Percentiles rank a stretch among this genome's conserved stretches.
These are phyloP conservation scores for Pithys albifrons DNA, from an alignment of 2,113 vertebrate genomes.

Conservation along the genomic window DNA sequence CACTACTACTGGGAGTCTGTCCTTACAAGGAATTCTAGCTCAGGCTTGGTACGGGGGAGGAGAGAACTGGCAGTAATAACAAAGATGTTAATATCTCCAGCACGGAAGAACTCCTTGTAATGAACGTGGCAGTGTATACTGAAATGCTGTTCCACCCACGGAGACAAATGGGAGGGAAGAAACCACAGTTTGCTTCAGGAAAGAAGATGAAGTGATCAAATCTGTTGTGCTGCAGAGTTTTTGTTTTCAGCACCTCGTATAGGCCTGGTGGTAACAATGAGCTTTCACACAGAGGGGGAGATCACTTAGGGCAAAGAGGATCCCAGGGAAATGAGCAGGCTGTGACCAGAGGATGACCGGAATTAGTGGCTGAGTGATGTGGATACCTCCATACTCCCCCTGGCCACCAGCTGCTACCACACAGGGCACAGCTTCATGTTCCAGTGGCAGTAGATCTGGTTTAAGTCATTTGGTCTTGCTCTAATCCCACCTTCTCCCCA, in stretches of 20 bases:
- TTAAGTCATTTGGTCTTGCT: not conserved
- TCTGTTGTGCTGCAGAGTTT: not conserved
- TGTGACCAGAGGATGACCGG: not conserved
- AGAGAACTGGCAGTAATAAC: constrained; percentile 61
- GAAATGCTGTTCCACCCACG: constrained; percentile 35
- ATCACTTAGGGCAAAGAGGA: not conserved
- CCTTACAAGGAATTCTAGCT: constrained; percentile 21
- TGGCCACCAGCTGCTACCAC: not conserved
- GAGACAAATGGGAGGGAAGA: not conserved
- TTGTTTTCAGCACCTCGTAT: not conserved
- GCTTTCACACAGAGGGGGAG: not conserved
- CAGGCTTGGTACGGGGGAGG: constrained; percentile 40
- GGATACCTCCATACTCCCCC: not conserved
- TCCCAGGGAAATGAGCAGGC: not conserved
- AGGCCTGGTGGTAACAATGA: not conserved
- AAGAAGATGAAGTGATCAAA: not conserved
- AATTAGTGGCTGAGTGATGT: not conserved
- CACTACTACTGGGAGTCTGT: constrained; percentile 21
- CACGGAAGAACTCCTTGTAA: constrained; percentile 27
- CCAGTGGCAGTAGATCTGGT: not conserved
- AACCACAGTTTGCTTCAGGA: constrained; percentile 31
- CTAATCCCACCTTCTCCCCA: not conserved
- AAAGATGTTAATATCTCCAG: constrained; percentile 54
- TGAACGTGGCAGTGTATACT: not conserved
- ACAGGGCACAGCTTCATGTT: not conserved